Conservation (phyloP, 2,113 vertebrate genomes). For the Alouatta palliata region DNA sequence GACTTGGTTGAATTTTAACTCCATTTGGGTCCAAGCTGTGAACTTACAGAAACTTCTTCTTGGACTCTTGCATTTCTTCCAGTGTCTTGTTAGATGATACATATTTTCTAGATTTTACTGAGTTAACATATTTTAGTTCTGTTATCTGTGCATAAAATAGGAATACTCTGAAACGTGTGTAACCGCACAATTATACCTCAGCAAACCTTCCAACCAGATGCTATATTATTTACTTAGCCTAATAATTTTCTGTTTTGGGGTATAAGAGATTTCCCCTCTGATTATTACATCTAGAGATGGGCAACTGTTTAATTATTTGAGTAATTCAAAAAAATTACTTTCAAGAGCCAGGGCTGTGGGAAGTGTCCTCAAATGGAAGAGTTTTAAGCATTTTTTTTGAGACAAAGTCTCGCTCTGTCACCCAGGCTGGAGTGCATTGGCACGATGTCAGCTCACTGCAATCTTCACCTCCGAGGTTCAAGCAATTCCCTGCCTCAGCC, state of each 20-base stretch:
- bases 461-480: no score
- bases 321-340: conserved; percentile 3
- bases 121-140: neutral
- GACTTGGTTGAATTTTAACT: neutral
- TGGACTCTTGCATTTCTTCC: neutral
- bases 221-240: neutral
- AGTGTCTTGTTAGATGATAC: neutral
- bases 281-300: neutral
- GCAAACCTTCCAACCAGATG: neutral
- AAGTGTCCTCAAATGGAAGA: neutral
- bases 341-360: neutral
- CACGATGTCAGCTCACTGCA: no score
- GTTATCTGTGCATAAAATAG: neutral
- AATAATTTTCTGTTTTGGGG: neutral
- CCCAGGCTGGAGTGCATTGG: no score
- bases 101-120: neutral
- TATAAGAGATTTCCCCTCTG: neutral
- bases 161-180: neutral
- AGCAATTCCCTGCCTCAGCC: no score
- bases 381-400: neutral
- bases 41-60: neutral
- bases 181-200: neutral
- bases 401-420: no score
- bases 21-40: neutral
- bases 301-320: neutral